These are phyloP conservation scores for Glyphotaelius pellucidus DNA, from an alignment of 2,888 invertebrate species.

Conservation along the genomic window DNA sequence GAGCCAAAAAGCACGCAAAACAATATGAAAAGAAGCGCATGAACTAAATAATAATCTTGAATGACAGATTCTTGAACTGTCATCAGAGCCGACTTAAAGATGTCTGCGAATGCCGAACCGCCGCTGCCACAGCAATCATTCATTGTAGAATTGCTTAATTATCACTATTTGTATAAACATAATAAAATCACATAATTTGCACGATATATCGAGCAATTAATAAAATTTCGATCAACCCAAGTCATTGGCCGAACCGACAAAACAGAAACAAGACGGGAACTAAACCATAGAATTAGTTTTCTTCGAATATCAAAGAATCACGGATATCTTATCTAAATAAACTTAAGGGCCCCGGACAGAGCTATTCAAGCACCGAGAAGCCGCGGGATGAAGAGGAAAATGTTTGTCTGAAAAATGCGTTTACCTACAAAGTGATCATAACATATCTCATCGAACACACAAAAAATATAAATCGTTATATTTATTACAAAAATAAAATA, in stretches of 20 bases:
- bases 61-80: conserved; percentile 41
- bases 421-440: no score
- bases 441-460: no score
- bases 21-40: conserved; percentile 13
- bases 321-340: no score
- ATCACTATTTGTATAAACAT: not conserved
- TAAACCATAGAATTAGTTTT: conserved; percentile 14
- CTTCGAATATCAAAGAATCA: not conserved
- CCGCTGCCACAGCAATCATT: conserved; percentile 56
- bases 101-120: conserved; percentile 53
- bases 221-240: not conserved
- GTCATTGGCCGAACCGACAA: conserved; percentile 5
- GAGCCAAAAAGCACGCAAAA: conserved; percentile 6
- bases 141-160: conserved; percentile 36
- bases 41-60: conserved; percentile 10
- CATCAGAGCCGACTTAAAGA: conserved; percentile 44
- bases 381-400: no score
- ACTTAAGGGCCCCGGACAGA: no score
- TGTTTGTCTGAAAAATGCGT: no score
- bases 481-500: no score
- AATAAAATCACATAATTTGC: conserved; percentile 4
- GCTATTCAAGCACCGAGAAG: no score
- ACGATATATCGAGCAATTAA: not conserved
- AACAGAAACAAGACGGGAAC: conserved; percentile 5
- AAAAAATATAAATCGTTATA: no score